Conservation (phyloP, 2,113 vertebrate genomes). For the Brienomyrus longianalis region DNA sequence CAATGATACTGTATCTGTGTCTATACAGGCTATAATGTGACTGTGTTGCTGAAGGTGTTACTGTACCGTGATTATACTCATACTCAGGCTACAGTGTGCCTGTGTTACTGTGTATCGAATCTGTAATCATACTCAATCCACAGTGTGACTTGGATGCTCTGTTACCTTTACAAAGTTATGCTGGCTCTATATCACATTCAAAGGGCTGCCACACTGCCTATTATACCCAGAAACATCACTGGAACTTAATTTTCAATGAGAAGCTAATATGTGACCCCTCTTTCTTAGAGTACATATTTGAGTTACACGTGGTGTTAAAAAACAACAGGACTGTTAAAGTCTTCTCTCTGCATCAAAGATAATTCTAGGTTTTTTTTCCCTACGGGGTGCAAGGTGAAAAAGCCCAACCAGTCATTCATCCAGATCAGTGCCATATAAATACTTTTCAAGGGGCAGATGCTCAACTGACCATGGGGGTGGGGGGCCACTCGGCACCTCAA, state of each 20-base stretch:
- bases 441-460: not conserved
- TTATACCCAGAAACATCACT: not conserved
- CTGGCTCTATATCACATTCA: not conserved
- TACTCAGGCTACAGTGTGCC: not conserved
- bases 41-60: not conserved
- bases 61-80: not conserved
- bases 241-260: not conserved
- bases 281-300: not conserved
- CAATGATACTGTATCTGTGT: not conserved
- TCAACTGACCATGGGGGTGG: too few relatives aligned
- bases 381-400: not conserved
- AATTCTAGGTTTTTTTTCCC: not conserved
- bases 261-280: not conserved
- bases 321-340: not conserved
- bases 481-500: not conserved
- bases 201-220: not conserved
- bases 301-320: not conserved
- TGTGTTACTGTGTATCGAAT: not conserved
- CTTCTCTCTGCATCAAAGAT: not conserved
- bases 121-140: not conserved
- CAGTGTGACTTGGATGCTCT: not conserved
- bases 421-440: not conserved
- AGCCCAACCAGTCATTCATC: not conserved
- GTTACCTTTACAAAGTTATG: not conserved
- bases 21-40: not conserved